A percentile compares a stretch with the other conserved stretches of the same genome.
These are phyloP conservation scores for Porites lobata DNA, from an alignment of 92 coral and sea anemone species.

Conservation along the genomic window DNA sequence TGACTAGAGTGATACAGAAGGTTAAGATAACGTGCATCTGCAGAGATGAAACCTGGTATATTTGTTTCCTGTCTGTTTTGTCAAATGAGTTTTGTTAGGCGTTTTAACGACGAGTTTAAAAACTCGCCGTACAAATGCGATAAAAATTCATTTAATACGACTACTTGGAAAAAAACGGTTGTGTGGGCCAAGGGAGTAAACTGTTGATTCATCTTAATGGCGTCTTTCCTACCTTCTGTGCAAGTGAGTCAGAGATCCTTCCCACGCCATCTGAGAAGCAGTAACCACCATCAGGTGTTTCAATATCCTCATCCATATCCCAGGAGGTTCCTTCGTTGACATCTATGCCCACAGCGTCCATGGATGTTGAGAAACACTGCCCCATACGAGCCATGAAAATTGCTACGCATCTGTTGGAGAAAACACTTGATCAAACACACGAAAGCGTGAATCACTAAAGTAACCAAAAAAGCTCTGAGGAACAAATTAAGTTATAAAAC, in stretches of 20 bases:
- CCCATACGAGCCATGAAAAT: conserved; percentile 95
- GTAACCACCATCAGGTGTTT: conserved; percentile 57
- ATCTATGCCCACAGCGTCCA: conserved; percentile 91
- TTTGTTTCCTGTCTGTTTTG: too few relatives aligned
- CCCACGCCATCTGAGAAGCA: conserved; percentile 72
- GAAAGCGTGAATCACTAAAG: not conserved
- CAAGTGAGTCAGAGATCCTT: conserved; percentile 73
- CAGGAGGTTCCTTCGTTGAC: conserved; percentile 79
- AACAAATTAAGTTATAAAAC: too few relatives aligned
- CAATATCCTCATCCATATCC: conserved; percentile 67
- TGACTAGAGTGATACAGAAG: too few relatives aligned
- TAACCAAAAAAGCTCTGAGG: not conserved
- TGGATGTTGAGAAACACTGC: conserved; percentile 96
- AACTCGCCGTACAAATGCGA: too few relatives aligned
- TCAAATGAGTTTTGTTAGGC: too few relatives aligned
- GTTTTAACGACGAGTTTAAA: too few relatives aligned
- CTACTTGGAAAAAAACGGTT: not conserved
- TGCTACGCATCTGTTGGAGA: conserved; percentile 83
- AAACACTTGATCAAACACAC: not conserved
- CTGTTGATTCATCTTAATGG: not conserved
- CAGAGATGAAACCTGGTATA: too few relatives aligned
- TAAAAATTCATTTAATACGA: too few relatives aligned
- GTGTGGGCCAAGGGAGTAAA: not conserved
- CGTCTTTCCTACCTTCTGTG: conserved; percentile 66
- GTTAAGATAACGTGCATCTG: too few relatives aligned